Evolutionary conservation across 2,888 invertebrate species (phyloP).

Genomic region (Desoria tigrina): DNA sequence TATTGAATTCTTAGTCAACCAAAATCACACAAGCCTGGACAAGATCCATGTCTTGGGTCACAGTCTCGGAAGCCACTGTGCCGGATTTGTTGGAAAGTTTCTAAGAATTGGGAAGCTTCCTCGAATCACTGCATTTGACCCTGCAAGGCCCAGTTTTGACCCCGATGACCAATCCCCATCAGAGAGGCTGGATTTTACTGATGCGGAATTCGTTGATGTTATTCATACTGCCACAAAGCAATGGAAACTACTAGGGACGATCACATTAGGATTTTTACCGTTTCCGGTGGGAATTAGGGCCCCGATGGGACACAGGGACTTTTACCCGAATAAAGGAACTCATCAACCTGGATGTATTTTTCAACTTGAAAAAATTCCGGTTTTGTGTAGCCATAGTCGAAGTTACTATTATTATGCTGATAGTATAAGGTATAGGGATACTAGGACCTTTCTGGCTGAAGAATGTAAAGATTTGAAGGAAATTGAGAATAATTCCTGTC

Average conservation of each 20-base stretch:
- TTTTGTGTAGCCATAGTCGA: slow-evolving; percentile 34
- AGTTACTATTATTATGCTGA: slow-evolving; percentile 39
- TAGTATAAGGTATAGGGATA: slow-evolving; percentile 25
- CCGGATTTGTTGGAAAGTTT: slow-evolving; percentile 35
- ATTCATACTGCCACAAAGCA: slow-evolving; percentile 42
- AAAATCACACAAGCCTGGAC: slow-evolving; percentile 23
- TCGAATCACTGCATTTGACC: slow-evolving; percentile 40
- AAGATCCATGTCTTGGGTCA: slow-evolving; percentile 42
- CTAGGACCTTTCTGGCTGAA: slow-evolving; percentile 13
- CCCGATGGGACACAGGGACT: slow-evolving; percentile 41
- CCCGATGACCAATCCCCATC: not conserved
- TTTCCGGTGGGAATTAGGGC: slow-evolving; percentile 33
- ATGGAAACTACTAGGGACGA: slow-evolving; percentile 25
- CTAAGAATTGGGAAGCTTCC: slow-evolving; percentile 31
- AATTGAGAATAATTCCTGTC: slow-evolving; percentile 23
- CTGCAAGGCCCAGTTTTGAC: slow-evolving; percentile 37
- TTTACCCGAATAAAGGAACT: slow-evolving; percentile 39
- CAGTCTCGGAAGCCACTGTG: slow-evolving; percentile 40
- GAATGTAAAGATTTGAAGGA: slow-evolving; percentile 21
- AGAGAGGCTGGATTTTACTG: slow-evolving; percentile 35
- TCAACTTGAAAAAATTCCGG: slow-evolving; percentile 28
- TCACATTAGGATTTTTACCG: slow-evolving; percentile 26
- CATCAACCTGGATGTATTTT: slow-evolving; percentile 38
- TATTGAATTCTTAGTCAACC: slow-evolving; percentile 32
- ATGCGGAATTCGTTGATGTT: slow-evolving; percentile 40